These are phyloP conservation scores for Potamarius usumacintae DNA, from an alignment of 2,113 vertebrate genomes.

Conservation along the genomic window DNA sequence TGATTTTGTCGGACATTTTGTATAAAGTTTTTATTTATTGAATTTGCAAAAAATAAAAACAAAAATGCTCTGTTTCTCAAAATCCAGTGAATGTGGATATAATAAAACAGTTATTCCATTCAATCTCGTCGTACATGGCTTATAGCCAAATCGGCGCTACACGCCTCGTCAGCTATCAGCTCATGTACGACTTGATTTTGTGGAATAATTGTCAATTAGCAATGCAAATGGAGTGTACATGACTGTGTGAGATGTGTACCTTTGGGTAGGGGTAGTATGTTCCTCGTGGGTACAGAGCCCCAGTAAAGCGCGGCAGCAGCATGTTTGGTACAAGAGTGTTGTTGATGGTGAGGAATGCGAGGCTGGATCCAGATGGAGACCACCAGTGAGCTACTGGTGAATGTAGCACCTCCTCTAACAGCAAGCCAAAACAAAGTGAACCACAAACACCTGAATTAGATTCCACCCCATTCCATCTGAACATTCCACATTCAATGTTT, in stretches of 20 bases:
- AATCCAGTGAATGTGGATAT: too few relatives aligned
- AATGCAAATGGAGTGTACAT: not conserved
- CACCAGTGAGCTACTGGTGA: slow-evolving; percentile 88
- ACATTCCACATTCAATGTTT: not conserved
- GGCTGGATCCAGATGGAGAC: slow-evolving; percentile 86
- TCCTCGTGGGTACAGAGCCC: slow-evolving; percentile 82
- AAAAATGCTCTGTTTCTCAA: too few relatives aligned
- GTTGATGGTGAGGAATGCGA: slow-evolving; percentile 91
- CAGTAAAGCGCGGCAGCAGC: slow-evolving; percentile 85
- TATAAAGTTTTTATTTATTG: too few relatives aligned
- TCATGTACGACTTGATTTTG: too few relatives aligned
- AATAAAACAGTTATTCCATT: too few relatives aligned
- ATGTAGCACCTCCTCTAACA: slow-evolving; percentile 86
- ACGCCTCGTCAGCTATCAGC: too few relatives aligned
- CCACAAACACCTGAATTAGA: not conserved
- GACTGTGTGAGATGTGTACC: slow-evolving; percentile 69
- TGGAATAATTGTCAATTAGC: too few relatives aligned
- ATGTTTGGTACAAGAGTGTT: slow-evolving; percentile 86
- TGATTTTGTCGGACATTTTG: too few relatives aligned
- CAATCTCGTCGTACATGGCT: too few relatives aligned
- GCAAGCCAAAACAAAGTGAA: slow-evolving; percentile 28
- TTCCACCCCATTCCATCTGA: not conserved
- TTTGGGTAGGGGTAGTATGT: slow-evolving; percentile 89
- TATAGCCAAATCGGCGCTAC: too few relatives aligned
- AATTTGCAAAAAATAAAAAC: too few relatives aligned